Evolutionary conservation across 2,797 vertebrate genomes (phyloP), one percentile per base, ranked within the genome.

Genomic region (Decapterus maruadsi): DNA sequence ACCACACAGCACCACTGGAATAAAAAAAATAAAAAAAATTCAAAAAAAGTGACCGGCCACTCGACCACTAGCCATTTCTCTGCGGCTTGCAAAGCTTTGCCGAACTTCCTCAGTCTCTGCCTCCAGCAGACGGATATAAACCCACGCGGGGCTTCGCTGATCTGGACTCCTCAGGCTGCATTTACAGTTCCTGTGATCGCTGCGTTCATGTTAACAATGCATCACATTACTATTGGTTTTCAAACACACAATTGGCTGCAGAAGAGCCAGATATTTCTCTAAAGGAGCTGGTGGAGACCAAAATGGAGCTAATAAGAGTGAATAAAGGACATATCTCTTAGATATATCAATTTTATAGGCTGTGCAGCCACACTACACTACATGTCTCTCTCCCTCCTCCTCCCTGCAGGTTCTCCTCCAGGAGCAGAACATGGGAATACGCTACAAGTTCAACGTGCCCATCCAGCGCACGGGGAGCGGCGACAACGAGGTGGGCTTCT

Each of bases 341-440:
- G 26, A 26, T 26, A 26, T 26, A 26, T 26, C 26, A 26, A 26
- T 26, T 26, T 26, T 26, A 26, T 26, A 26, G 26, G 26, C 26
- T 26, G 3, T 26, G 26, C 26, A 8, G 16, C 58, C 20, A 26
- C 4, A 42, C 11, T 26, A 26, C 26, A n/a, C 26, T 26, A 26
- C 26, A 26, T 26, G 8, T 34, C 12, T 53, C 14, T 38, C n/a
- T 59, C 0, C 8, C 7, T 48, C 34, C 40, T 84, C 87, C 87
- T 88, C 2, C 13, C 29, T 43, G 70, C 94, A 99, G 98, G 97
- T 99, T 90, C 96, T 99, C 58, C 96, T 99, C 63, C 98, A 99
- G 90, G 98, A 99, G 86, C 97, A 99, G 93, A 99, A 99, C 94
- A 90, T 97, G 90, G 98, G 98, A 76, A 97, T 99, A 91, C 95